Base-by-base conservation (phyloP, 2,113 vertebrate genomes). In the Bombycilla garrulus region DNA sequence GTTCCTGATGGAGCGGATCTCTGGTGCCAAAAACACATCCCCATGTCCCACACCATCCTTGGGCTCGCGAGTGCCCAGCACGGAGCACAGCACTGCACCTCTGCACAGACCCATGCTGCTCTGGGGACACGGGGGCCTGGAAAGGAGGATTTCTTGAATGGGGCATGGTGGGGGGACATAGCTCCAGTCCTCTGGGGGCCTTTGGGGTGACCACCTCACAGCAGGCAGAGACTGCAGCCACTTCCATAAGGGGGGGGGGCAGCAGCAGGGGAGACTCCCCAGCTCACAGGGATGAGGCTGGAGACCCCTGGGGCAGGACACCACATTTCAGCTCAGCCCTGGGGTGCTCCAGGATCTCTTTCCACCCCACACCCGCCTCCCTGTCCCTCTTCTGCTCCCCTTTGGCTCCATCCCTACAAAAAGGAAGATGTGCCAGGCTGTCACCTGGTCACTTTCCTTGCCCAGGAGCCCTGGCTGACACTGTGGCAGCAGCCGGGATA, bases 341-440 rank as follows among this genome's bases (percentile, higher is more conserved):
- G 48, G 38, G 13, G 6, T 21, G 33, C 33, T 45, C 14, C 2
- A 31, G 47, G 11, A 18, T 21, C 36, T 38, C 8, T 77, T 80
- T 22, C 9, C 35, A 61, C 5, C 12, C 35, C 1, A 0, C 2
- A 11, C 0, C 33, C 47, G 22, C 12, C 35, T 33, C 18, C 38
- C 11, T 5, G 1, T 36, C 48, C 13, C 38, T 11, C 10, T 29
- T 18, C 21, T 16, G 35, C 25, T 48, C 11, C 26, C 5, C 23
- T 36, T 23, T 42, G 33, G 50, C 54, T 86, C 66, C 48, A 29
- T 35, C 13, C 76, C 47, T 33, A 26, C 42, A 5, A 4, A 0
- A 1, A 45, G 65, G 22, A 42, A 42, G 44, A 48, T 2, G 1
- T 28, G 33, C 50, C 90, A 88, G 50, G 60, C 50, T 65, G 54